Conservation (phyloP, 1,140 invertebrate species). For the Drosophila miranda region DNA sequence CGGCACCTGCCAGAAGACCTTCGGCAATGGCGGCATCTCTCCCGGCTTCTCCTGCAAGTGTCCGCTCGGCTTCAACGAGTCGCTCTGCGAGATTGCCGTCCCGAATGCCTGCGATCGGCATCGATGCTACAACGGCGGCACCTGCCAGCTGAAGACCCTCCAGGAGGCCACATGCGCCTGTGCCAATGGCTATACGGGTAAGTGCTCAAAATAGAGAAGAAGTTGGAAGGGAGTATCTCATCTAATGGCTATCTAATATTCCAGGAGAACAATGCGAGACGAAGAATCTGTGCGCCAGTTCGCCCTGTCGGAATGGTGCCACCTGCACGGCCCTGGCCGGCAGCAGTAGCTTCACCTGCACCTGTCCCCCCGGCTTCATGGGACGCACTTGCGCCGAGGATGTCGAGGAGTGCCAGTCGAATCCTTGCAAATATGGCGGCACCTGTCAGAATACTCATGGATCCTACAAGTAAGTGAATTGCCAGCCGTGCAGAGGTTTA, state of each 20-base stretch:
- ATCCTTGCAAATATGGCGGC: slow-evolving; percentile 91
- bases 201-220: slow-evolving; percentile 60
- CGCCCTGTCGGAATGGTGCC: slow-evolving; percentile 93
- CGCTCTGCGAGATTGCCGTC: slow-evolving; percentile 95
- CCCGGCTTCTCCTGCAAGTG: slow-evolving; percentile 93
- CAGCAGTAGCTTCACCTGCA: slow-evolving; percentile 89
- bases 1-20: slow-evolving; percentile 91
- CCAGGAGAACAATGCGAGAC: slow-evolving; percentile 93
- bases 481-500: no score
- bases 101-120: slow-evolving; percentile 94
- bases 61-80: slow-evolving; percentile 94
- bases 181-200: slow-evolving; percentile 92
- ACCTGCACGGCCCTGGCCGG: slow-evolving; percentile 89
- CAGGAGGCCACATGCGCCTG: slow-evolving; percentile 92
- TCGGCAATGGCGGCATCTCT: slow-evolving; percentile 84
- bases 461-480: slow-evolving; percentile 90
- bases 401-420: slow-evolving; percentile 92
- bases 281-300: slow-evolving; percentile 93
- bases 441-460: slow-evolving; percentile 93
- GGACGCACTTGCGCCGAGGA: slow-evolving; percentile 93
- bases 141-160: slow-evolving; percentile 90
- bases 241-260: slow-evolving; percentile 18
- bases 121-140: slow-evolving; percentile 93
- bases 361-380: slow-evolving; percentile 92
- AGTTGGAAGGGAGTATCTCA: no score